Percentiles rank a stretch among this genome's conserved stretches.
Conservation (phyloP, 2,888 invertebrate species). For the Napeogenes sylphis region DNA sequence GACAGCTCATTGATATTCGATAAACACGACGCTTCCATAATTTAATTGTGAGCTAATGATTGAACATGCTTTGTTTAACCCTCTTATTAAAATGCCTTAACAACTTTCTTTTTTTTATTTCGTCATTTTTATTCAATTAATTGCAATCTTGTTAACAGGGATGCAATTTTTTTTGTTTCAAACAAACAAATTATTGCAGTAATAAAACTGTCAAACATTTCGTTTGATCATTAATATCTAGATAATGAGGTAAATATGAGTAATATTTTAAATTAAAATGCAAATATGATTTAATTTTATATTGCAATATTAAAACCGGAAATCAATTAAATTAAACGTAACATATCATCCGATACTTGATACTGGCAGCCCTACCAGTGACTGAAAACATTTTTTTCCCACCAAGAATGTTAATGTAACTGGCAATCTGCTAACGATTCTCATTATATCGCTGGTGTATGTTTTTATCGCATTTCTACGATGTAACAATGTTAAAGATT, state of each 20-base stretch:
- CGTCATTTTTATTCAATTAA: slow-evolving; percentile 31
- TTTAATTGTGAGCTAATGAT: slow-evolving; percentile 32
- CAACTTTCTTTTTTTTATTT: slow-evolving; percentile 16
- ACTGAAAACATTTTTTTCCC: slow-evolving; percentile 33
- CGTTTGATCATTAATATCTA: too few species aligned
- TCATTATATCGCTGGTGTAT: slow-evolving; percentile 23
- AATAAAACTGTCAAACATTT: too few species aligned
- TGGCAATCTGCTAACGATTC: slow-evolving; percentile 41
- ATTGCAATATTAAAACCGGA: neutral
- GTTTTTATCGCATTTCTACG: slow-evolving; percentile 29
- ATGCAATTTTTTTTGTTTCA: slow-evolving; percentile 3
- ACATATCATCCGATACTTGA: neutral
- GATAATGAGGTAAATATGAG: too few species aligned
- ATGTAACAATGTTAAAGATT: slow-evolving; percentile 18
- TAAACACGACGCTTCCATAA: slow-evolving; percentile 18
- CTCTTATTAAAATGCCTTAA: slow-evolving; percentile 30
- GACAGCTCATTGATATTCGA: slow-evolving; percentile 11
- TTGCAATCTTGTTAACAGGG: slow-evolving; percentile 26
- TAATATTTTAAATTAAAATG: neutral
- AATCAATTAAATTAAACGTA: neutral
- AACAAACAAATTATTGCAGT: too few species aligned
- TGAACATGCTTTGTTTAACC: slow-evolving; percentile 23
- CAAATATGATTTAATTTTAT: neutral
- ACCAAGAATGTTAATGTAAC: slow-evolving; percentile 37
- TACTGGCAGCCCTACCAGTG: slow-evolving; percentile 28